These are phyloP conservation scores for Recurvirostra avosetta DNA, from an alignment of 2,113 vertebrate species.

Conservation along the genomic window DNA sequence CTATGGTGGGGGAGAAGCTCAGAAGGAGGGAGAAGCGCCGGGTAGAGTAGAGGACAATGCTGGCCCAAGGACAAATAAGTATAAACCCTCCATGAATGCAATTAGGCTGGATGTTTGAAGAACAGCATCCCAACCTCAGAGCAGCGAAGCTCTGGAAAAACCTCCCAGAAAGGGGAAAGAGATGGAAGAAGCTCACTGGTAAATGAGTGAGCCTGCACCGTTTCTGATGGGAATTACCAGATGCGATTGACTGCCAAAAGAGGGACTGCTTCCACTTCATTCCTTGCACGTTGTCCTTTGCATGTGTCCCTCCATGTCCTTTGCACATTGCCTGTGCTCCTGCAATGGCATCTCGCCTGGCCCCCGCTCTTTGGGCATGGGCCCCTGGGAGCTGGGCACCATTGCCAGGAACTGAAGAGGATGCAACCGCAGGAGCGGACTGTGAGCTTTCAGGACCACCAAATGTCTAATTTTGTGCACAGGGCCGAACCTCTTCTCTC, in stretches of 20 bases:
- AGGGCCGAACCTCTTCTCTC: not conserved
- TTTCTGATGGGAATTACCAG: not conserved
- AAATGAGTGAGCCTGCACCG: not conserved
- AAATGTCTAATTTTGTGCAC: not conserved
- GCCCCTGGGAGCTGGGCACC: not conserved
- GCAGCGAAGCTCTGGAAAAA: not conserved
- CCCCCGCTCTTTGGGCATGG: not conserved
- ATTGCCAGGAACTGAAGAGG: not conserved
- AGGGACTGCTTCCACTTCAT: not conserved
- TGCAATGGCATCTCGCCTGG: not conserved
- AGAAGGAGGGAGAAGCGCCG: not conserved
- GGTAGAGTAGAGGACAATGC: not conserved
- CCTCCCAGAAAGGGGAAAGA: not conserved
- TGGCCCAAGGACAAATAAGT: slow-evolving; percentile 13
- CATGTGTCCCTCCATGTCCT: not conserved
- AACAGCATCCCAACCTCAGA: not conserved
- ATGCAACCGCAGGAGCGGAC: not conserved
- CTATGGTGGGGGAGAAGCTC: not conserved
- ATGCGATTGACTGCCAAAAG: not conserved
- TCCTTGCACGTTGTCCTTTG: not conserved
- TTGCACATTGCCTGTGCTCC: not conserved
- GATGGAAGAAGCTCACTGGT: not conserved
- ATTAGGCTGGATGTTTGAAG: not conserved
- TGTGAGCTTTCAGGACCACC: not conserved
- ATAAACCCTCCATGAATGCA: not conserved